Percentiles rank a stretch among this genome's conserved stretches.
Conservation (phyloP, 2,113 vertebrate species). For the Trichechus manatus region DNA sequence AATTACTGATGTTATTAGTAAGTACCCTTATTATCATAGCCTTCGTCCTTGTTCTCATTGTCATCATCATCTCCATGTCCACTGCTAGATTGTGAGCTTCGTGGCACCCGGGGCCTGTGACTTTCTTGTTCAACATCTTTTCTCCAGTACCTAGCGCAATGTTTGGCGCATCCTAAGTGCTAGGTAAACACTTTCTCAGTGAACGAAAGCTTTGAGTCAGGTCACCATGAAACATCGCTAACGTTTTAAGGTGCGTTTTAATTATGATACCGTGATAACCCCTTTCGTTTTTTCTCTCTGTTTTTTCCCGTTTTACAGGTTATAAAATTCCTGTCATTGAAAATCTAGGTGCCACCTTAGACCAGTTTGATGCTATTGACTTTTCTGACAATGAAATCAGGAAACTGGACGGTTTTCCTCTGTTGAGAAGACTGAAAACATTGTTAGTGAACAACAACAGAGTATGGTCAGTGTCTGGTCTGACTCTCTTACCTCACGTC, state of each 20-base stretch:
- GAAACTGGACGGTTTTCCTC: constrained; percentile 96
- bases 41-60: neutral
- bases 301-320: constrained; percentile 83
- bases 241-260: neutral
- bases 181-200: neutral
- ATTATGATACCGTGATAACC: neutral
- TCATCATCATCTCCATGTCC: neutral
- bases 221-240: neutral
- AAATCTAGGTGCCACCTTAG: constrained; percentile 96
- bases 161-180: no score
- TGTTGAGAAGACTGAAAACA: constrained; percentile 94
- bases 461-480: constrained; percentile 91
- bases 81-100: neutral
- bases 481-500: neutral
- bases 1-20: neutral
- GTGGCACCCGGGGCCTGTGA: neutral
- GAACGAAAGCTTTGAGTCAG: neutral
- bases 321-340: constrained; percentile 99
- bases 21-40: neutral
- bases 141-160: neutral
- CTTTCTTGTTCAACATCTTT: neutral
- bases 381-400: constrained; percentile 98
- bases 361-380: constrained; percentile 98
- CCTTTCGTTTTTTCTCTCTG: neutral
- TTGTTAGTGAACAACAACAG: constrained; percentile 97